Base-by-base conservation (phyloP, 2,888 invertebrate species). In the Apamea epomidion region DNA sequence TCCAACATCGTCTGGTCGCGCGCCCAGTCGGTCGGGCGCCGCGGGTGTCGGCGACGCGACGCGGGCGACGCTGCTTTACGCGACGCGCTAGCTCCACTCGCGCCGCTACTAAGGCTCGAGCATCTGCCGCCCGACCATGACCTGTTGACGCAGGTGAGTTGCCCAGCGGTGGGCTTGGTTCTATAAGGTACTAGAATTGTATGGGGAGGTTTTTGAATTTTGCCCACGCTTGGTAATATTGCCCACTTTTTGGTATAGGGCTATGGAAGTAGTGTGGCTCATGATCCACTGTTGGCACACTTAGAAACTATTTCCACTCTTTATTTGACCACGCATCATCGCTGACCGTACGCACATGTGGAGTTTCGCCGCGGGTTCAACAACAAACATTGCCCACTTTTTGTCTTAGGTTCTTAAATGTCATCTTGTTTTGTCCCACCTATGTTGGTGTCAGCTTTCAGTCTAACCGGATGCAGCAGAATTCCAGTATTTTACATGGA, bases 41-140 rank as follows among this genome's bases (percentile, higher is more conserved):
- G 99, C 93, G 99, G 98, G 25, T 98, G 98, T 4, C 98, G 92
- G 98, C 94, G 98, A 98, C 92, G 97, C 98, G 97, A 86, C 72
- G 98, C 86, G 45, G 96, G 98, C 91, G 99, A 99, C 93, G 98
- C 98, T 98, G 89, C 74, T 93, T 96, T 99, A 88, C 97, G 99
- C 21, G 99, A 99, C 94, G 98, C 99, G 91, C 97, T 99, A 75
- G 98, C 98, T 4, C 98, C 99, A 90, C 97, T 99, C 77, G 95
- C 99, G 91, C 98, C 99, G 21, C 97, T 98, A 87, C 98, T 99
- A 76, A 97, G 99, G 74, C 98, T 98, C 95, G 99, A 99, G 95
- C 99, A 99, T 94, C 98, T 99, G 88, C 99, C 99, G 74, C 98
- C 98, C 70, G 98, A 98, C 94, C 98, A 98, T 92, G 99, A 99